Evolutionary conservation across 2,113 vertebrate genomes (phyloP).

Genomic region (Aleadryas rufinucha): DNA sequence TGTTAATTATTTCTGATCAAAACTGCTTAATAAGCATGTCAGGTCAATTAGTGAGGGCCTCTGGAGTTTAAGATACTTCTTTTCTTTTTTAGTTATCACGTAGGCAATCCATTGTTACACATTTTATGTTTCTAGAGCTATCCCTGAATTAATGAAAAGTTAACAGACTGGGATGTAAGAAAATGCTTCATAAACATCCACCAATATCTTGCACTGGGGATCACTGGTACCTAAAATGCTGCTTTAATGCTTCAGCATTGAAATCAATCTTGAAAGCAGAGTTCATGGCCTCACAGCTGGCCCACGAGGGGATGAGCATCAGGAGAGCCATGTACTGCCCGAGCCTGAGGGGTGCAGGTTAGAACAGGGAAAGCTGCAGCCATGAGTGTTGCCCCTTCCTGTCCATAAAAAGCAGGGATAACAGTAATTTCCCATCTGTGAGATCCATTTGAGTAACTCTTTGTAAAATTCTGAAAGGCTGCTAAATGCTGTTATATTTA

Average conservation of each 20-base stretch:
- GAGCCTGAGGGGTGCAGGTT: background rate
- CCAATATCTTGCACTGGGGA: conserved; percentile 7
- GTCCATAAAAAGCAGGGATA: background rate
- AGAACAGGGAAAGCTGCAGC: background rate
- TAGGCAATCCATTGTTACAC: background rate
- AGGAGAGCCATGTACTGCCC: background rate
- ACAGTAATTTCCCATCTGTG: conserved; percentile 8
- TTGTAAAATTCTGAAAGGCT: background rate
- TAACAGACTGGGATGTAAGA: conserved; percentile 7
- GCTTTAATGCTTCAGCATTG: conserved; percentile 5
- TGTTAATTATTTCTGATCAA: conserved; percentile 41
- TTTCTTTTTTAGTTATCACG: background rate
- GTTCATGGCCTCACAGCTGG: background rate
- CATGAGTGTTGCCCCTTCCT: background rate
- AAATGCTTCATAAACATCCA: conserved; percentile 44
- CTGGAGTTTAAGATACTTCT: background rate
- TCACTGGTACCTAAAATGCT: conserved; percentile 4
- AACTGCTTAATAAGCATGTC: conserved; percentile 46
- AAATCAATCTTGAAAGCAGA: background rate
- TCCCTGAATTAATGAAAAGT: conserved; percentile 32
- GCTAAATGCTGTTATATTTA: background rate
- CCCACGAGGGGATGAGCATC: background rate
- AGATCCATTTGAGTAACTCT: background rate
- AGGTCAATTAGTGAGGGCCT: conserved; percentile 28
- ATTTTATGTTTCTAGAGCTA: background rate